Evolutionary conservation across 2,113 vertebrate genomes (phyloP).

Genomic region (Sitta europaea): DNA sequence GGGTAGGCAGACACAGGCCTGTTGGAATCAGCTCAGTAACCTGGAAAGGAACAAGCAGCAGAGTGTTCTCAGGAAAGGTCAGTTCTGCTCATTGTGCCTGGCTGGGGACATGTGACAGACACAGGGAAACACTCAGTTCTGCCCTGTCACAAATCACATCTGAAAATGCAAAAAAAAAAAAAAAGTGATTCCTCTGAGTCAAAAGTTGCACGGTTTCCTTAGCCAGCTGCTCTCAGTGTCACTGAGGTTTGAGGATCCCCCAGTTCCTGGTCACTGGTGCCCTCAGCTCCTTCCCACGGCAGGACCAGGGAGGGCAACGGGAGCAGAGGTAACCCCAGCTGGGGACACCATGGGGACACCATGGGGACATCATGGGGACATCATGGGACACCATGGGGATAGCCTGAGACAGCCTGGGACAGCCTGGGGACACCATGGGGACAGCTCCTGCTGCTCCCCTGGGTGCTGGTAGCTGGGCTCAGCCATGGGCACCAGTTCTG

Average conservation of each 20-base stretch:
- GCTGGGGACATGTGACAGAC: not conserved
- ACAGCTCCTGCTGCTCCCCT: not conserved
- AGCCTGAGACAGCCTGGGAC: too few species aligned
- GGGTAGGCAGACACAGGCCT: not conserved
- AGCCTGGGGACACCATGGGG: not conserved
- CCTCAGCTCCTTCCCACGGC: not conserved
- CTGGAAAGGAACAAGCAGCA: not conserved
- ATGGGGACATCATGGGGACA: too few species aligned
- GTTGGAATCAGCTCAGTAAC: not conserved
- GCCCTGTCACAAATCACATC: rapidly evolving
- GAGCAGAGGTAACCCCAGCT: not conserved
- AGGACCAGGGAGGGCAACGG: not conserved
- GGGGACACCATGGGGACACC: not conserved
- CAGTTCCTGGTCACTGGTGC: not conserved
- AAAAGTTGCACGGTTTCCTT: not conserved
- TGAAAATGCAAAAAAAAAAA: not conserved
- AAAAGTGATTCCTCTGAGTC: not conserved
- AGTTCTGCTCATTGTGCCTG: not conserved
- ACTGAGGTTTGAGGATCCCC: not conserved
- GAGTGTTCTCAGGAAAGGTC: not conserved
- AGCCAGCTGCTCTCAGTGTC: not conserved
- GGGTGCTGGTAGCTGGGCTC: not conserved
- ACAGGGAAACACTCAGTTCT: not conserved
- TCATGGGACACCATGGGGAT: not conserved
- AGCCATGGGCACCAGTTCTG: not conserved